Base-by-base conservation (phyloP, 2,113 vertebrate genomes). In the Jaculus jaculus region DNA sequence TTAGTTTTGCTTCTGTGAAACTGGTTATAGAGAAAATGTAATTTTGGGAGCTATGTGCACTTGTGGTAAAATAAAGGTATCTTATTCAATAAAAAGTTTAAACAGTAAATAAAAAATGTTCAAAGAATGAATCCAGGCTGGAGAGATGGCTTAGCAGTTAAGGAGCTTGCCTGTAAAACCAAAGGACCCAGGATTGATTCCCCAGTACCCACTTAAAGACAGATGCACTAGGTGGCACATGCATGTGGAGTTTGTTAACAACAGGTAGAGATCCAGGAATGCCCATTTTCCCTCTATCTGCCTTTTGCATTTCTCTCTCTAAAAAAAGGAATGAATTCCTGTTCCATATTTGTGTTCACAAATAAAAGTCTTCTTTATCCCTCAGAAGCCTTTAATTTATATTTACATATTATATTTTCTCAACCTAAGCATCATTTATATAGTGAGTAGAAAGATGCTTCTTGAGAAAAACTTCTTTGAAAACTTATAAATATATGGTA, bases 1-100 rank as follows among this genome's bases (percentile, higher is more conserved):
- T 71, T 24, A 60, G n/a, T 90, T 92, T 85, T 91, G 2, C 61
- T 94, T 92, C 37, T 20, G 3, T 71, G 21, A 93, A 90, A 87
- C 12, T 30, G 3, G 92, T 74, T 86, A 75, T 77, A 85, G 18
- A 92, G 15, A 6, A 73, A 13, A 87, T 81, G 82, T 37, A 23
- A 32, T 66, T 92, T 94, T 68, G 28, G 26, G 30, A 81, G 5
- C 7, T 65, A 65, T n/a, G 12, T 78, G 77, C 12, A 58, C 9
- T 20, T 84, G 2, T 73, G 61, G 21, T 65, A 73, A 85, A 84
- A 87, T 60, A 5, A 83, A 90, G 18, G 3, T 74, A 26, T 91
- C 15, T 74, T 83, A n/a, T 60, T 77, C 3, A 28, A 7, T 65
- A 87, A 89, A 90, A 37, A 9, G 11, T 92, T 90, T 94, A 71